Conservation (phyloP, 1,140 invertebrate species). For the Melanaphis sacchari region DNA sequence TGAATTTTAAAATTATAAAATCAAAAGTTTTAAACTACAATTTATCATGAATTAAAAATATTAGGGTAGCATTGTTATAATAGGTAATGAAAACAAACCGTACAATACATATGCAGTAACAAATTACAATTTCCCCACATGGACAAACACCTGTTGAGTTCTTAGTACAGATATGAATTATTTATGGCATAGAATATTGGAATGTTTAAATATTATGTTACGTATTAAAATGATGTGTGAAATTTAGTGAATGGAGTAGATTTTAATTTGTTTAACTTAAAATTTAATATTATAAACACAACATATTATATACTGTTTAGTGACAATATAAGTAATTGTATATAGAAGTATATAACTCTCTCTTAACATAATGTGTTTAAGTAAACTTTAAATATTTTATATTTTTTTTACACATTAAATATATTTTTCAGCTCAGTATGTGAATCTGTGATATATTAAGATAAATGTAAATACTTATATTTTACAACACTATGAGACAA, state of each 20-base stretch:
- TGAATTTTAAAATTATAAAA: background rate
- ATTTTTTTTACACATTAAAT: background rate
- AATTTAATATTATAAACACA: background rate
- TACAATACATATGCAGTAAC: background rate
- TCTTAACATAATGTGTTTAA: background rate
- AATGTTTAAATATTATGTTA: background rate
- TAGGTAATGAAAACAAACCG: background rate
- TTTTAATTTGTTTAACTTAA: background rate
- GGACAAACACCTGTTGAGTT: slow-evolving; percentile 23
- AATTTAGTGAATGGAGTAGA: background rate
- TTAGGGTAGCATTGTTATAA: background rate
- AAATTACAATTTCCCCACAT: slow-evolving; percentile 31
- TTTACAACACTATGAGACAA: background rate
- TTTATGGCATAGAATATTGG: background rate
- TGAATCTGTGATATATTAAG: background rate
- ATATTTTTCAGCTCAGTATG: background rate
- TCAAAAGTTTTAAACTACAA: background rate
- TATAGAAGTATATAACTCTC: background rate
- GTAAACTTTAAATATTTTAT: background rate
- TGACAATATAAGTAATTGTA: background rate
- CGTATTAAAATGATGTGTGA: background rate
- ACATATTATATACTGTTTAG: background rate
- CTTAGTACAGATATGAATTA: background rate
- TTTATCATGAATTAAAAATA: background rate
- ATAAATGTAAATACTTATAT: background rate